Evolutionary conservation across 2,113 vertebrate genomes (phyloP).

Genomic region (Nycticryphes semicollaris): DNA sequence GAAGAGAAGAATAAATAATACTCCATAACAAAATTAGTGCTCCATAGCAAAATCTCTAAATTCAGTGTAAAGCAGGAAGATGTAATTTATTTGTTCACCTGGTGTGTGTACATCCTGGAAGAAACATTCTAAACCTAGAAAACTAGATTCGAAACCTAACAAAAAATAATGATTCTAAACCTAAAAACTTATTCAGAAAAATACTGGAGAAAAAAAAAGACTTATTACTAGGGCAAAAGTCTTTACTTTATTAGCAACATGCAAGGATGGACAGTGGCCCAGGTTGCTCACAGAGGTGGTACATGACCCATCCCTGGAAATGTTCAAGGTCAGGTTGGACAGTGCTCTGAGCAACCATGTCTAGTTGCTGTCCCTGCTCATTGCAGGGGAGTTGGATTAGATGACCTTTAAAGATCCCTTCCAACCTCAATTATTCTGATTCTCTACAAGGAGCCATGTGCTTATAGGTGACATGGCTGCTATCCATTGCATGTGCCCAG

Average conservation of each 20-base stretch:
- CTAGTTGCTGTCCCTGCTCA: neutral
- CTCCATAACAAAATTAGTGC: neutral
- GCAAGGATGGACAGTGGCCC: neutral
- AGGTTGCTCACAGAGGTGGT: neutral
- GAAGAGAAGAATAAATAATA: neutral
- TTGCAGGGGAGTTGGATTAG: neutral
- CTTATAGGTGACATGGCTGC: neutral
- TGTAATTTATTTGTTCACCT: neutral
- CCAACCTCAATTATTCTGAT: neutral
- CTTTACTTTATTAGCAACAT: neutral
- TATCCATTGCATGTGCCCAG: neutral
- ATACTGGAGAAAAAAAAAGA: neutral
- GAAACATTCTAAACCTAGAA: neutral
- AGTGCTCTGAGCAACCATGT: neutral
- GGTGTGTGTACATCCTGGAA: neutral
- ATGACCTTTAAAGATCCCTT: neutral
- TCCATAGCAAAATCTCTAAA: neutral
- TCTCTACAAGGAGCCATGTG: neutral
- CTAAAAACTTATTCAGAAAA: neutral
- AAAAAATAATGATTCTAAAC: neutral
- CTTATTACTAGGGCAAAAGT: neutral
- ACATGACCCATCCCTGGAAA: neutral
- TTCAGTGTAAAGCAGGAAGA: neutral
- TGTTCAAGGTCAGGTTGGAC: neutral
- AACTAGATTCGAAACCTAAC: neutral